Conservation (phyloP, 2,113 vertebrate species). For the Cheirogaleus medius region DNA sequence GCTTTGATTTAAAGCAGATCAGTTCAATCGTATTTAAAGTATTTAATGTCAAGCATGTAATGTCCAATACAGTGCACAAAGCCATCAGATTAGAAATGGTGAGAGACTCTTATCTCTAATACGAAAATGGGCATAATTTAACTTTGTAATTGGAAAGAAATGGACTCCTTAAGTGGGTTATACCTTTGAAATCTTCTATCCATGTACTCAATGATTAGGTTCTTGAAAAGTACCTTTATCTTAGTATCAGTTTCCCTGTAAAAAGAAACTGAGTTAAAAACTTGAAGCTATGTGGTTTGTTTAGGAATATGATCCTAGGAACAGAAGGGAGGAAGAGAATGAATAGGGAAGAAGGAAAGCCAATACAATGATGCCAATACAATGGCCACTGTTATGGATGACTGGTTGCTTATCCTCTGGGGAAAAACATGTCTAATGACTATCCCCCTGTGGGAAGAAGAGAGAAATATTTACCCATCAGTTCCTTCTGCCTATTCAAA, state of each 20-base stretch:
- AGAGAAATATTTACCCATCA: not conserved
- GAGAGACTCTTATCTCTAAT: not conserved
- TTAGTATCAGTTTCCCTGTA: not conserved
- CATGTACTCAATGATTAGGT: not conserved
- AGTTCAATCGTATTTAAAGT: not conserved
- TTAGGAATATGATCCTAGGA: not conserved
- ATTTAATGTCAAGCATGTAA: not conserved
- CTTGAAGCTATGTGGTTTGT: not conserved
- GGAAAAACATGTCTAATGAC: not conserved
- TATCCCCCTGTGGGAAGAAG: not conserved
- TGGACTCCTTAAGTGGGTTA: not conserved
- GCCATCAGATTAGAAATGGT: not conserved
- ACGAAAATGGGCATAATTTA: not conserved
- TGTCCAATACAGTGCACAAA: not conserved
- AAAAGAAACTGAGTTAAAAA: not conserved
- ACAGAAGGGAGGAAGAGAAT: not conserved
- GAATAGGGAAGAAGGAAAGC: not conserved
- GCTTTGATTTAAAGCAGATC: not conserved
- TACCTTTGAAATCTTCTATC: not conserved
- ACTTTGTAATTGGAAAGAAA: not conserved
- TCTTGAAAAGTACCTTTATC: constrained; percentile 1
- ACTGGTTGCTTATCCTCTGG: not conserved
- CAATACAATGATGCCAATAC: not conserved
- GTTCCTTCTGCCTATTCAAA: not conserved
- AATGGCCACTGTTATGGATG: not conserved